These are phyloP conservation scores for Lamellibrachia satsuma DNA, from an alignment of 2,888 invertebrate species.

Conservation along the genomic window DNA sequence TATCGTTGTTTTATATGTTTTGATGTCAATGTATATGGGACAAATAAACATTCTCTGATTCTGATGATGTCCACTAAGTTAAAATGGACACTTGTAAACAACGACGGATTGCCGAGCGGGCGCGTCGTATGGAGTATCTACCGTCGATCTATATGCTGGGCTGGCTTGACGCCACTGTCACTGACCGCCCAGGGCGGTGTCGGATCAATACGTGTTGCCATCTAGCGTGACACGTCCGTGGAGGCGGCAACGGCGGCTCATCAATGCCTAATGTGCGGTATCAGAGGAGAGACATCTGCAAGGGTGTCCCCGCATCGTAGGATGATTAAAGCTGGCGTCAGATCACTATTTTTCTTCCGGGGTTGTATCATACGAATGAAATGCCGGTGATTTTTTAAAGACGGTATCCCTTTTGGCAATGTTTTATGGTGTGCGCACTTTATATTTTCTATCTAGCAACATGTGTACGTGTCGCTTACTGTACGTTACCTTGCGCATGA, in stretches of 20 bases:
- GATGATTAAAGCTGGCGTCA: background rate
- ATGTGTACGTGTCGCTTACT: too few species aligned
- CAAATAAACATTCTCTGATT: too few species aligned
- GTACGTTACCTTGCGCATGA: too few species aligned
- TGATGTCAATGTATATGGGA: too few species aligned
- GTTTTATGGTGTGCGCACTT: too few species aligned
- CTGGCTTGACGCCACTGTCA: background rate
- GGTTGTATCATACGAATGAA: too few species aligned
- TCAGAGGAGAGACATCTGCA: background rate
- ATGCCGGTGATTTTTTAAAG: too few species aligned
- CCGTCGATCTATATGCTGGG: background rate
- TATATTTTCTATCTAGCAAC: too few species aligned
- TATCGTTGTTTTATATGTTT: too few species aligned
- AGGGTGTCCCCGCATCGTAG: background rate
- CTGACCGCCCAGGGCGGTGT: background rate
- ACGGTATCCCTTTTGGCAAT: too few species aligned
- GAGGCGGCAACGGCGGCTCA: background rate
- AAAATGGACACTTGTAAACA: background rate
- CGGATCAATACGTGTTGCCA: slow-evolving; percentile 2
- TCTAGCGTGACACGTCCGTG: background rate
- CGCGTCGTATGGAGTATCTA: background rate
- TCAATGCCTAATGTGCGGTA: background rate
- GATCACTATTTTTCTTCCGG: too few species aligned
- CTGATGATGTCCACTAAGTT: background rate
- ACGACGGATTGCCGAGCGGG: background rate